Base-by-base conservation (phyloP, 1,140 invertebrate genomes). In the Campoletis sonorensis region DNA sequence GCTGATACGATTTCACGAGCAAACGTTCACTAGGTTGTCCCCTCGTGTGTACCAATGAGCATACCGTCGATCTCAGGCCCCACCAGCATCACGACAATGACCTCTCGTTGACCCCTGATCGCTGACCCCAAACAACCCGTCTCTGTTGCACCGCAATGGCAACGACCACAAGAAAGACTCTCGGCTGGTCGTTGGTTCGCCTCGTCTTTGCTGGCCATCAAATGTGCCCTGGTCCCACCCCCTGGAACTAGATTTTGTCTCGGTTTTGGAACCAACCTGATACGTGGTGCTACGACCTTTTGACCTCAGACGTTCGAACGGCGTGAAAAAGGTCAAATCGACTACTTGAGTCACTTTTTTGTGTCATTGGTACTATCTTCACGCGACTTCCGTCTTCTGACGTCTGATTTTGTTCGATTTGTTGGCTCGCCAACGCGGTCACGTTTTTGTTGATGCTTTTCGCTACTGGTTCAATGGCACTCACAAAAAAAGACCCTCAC, bases 91-190 rank as follows among this genome's bases (percentile, higher is more conserved):
- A 37, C 54, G 54, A 77, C 30, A 33, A 16, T 77, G 75, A 77
- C 54, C 75, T 75, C 45, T 58, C 23, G 72, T 75, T 75, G 72
- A 75, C 21, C 72, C 33, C 45, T 75, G 72, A 75, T 23, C 49
- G 16, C 23, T 75, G 49, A 75, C 21, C 49, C 26, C 21, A 16
- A 23, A 64, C 26, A 5, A 16, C 49, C 49, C 11, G 16, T 49
- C 37, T 73, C 40, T 40, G 21, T 13, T 30, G 72, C 23, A 58
- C 45, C 49, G 45, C 49, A 27, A 75, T 30, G 45, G 51, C 70
- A n/a, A 40, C 33, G n/a, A 49, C 70, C 15, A 73, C 21, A 10
- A 21, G 18, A 40, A 11, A 26, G 21, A 26, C 21, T 75, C 26
- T 18, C 72, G 45, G 11, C 18, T 75, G 72, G 49, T 58, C 45